Percentiles rank a stretch among this genome's conserved stretches.
Evolutionary conservation across 2,113 vertebrate genomes (phyloP).

Genomic region (Hippocampus comes): DNA sequence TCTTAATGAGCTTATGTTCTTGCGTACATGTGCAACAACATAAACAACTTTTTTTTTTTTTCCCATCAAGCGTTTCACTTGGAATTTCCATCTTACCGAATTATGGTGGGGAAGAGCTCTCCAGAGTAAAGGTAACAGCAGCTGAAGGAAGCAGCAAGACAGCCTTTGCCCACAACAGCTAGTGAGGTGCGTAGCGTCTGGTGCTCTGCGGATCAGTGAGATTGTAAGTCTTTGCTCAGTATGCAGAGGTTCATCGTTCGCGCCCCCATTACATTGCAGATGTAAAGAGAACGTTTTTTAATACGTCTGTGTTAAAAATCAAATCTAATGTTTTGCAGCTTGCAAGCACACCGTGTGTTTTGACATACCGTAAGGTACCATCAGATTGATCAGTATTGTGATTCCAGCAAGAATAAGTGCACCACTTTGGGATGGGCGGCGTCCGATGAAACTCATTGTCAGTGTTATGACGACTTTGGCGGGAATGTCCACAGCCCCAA

Average conservation of each 20-base stretch:
- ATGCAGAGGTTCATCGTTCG: too few species aligned
- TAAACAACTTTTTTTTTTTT: neutral
- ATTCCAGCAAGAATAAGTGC: conserved; percentile 68
- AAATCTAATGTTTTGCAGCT: neutral
- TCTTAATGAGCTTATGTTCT: conserved; percentile 3
- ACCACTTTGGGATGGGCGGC: conserved; percentile 60
- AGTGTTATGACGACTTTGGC: conserved; percentile 70
- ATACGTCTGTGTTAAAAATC: too few species aligned
- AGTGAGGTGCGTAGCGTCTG: conserved; percentile 72
- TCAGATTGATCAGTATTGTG: conserved; percentile 68
- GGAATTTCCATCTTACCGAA: conserved; percentile 52
- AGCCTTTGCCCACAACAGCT: conserved; percentile 86
- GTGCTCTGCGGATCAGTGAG: conserved; percentile 65
- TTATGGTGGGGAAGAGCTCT: conserved; percentile 72
- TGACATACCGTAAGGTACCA: conserved; percentile 76
- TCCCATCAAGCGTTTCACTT: neutral
- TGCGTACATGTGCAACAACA: neutral
- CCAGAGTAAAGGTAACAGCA: conserved; percentile 78
- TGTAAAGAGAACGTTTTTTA: neutral
- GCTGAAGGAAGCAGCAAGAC: conserved; percentile 81
- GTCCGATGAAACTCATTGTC: conserved; percentile 67
- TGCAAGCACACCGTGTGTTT: neutral
- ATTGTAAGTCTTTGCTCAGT: neutral
- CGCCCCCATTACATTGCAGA: too few species aligned
- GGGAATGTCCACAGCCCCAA: conserved; percentile 75